A percentile compares a stretch with the other conserved stretches of the same genome.
These are phyloP conservation scores for Aphidius gifuensis DNA, from an alignment of 1,140 invertebrate species.

Conservation along the genomic window DNA sequence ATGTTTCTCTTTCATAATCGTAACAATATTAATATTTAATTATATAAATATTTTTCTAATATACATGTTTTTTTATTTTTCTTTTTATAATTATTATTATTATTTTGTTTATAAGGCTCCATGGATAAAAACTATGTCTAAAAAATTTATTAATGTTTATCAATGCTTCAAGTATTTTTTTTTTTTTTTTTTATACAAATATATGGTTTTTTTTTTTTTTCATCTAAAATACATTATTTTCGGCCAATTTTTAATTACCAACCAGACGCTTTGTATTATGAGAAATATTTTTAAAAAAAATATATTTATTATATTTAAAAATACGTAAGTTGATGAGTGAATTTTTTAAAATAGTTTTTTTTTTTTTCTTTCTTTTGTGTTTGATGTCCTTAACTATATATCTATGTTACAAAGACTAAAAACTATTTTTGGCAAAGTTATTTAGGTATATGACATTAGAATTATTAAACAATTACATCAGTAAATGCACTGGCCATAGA, in stretches of 20 bases:
- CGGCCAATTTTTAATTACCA: neutral
- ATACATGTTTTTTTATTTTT: conserved; percentile 13
- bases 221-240: neutral
- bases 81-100: neutral
- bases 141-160: conserved; percentile 33
- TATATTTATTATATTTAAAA: too few species aligned
- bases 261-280: too few species aligned
- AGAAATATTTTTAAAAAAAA: too few species aligned
- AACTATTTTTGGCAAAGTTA: conserved; percentile 58
- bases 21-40: neutral
- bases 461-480: conserved; percentile 48
- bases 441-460: conserved; percentile 54
- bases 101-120: conserved; percentile 43
- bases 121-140: conserved; percentile 44
- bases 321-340: too few species aligned
- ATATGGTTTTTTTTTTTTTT: conserved; percentile 10
- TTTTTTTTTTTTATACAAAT: too few species aligned
- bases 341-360: too few species aligned
- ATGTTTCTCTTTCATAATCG: neutral
- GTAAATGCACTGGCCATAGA: conserved; percentile 55
- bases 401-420: conserved; percentile 54
- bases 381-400: conserved; percentile 53
- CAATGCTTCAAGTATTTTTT: conserved; percentile 30
- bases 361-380: conserved; percentile 14
- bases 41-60: neutral